These are phyloP conservation scores for Tenebrosternarchus preto DNA, from an alignment of 2,113 vertebrate species.

Conservation along the genomic window DNA sequence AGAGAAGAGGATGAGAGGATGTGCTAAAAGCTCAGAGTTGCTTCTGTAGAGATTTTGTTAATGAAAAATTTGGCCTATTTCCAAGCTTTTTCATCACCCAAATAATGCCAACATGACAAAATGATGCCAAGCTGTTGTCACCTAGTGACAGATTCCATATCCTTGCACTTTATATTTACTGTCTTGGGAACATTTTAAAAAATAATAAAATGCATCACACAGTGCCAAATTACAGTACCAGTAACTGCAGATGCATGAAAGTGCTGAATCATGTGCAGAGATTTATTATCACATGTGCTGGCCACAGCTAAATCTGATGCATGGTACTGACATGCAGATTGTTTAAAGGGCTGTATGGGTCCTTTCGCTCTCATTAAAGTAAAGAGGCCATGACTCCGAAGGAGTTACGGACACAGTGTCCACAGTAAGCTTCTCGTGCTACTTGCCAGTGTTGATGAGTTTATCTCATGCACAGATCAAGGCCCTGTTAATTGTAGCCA, in stretches of 20 bases:
- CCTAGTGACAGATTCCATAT: not conserved
- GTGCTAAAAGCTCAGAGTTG: too few species aligned
- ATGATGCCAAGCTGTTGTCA: not conserved
- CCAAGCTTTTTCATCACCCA: not conserved
- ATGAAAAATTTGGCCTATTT: not conserved
- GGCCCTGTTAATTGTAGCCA: constrained; percentile 59
- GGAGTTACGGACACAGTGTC: constrained; percentile 53
- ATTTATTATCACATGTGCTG: constrained; percentile 51
- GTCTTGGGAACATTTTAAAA: not conserved
- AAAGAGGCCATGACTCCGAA: constrained; percentile 47
- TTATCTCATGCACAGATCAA: constrained; percentile 41
- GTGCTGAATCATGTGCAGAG: constrained; percentile 24
- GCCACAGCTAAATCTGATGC: not conserved
- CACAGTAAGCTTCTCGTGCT: constrained; percentile 57
- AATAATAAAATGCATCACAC: not conserved
- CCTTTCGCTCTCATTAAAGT: constrained; percentile 61
- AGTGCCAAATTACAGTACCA: not conserved
- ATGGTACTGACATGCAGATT: constrained; percentile 19
- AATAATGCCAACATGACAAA: not conserved
- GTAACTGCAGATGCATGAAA: not conserved
- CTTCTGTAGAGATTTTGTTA: not conserved
- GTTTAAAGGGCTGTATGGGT: constrained; percentile 16
- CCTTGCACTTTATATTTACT: not conserved
- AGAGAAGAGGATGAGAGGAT: not conserved
- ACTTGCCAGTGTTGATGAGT: constrained; percentile 52